Conservation (phyloP, 2,797 vertebrate genomes). For the Psittacula derbiana region DNA sequence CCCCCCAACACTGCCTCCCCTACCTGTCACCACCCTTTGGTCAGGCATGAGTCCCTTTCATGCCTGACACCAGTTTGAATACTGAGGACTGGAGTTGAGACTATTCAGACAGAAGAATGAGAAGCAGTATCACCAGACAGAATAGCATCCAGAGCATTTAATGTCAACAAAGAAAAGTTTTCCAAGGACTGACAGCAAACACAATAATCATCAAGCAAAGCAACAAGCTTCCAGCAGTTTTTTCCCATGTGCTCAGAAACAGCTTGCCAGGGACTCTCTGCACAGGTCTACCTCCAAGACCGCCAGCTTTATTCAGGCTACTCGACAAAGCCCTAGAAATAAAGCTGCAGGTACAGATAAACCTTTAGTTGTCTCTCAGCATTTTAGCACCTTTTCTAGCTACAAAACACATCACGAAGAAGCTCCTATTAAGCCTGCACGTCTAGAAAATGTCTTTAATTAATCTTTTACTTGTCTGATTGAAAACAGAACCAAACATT, state of each 20-base stretch:
- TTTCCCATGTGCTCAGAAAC: rapidly evolving
- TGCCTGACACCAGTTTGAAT: background rate
- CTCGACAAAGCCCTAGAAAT: background rate
- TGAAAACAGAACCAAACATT: background rate
- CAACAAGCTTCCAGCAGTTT: background rate
- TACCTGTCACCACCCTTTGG: rapidly evolving
- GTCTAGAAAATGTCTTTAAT: background rate
- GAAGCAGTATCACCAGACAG: background rate
- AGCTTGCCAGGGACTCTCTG: background rate
- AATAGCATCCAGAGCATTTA: background rate
- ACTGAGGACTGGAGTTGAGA: background rate
- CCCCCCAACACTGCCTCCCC: rapidly evolving
- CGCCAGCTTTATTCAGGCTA: background rate
- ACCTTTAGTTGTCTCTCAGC: background rate
- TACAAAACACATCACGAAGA: background rate
- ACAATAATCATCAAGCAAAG: background rate
- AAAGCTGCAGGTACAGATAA: background rate
- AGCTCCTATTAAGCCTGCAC: background rate
- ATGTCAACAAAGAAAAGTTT: background rate
- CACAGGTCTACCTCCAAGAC: background rate
- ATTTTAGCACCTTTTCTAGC: background rate
- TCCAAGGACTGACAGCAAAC: background rate
- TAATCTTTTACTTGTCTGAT: background rate
- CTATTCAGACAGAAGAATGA: rapidly evolving
- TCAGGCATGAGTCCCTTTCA: background rate